Percentiles rank a stretch among this genome's conserved stretches.
phyloP scores from a whole-genome alignment of 2,797 vertebrate species.

The Platyrinchus mystaceus region DNA sequence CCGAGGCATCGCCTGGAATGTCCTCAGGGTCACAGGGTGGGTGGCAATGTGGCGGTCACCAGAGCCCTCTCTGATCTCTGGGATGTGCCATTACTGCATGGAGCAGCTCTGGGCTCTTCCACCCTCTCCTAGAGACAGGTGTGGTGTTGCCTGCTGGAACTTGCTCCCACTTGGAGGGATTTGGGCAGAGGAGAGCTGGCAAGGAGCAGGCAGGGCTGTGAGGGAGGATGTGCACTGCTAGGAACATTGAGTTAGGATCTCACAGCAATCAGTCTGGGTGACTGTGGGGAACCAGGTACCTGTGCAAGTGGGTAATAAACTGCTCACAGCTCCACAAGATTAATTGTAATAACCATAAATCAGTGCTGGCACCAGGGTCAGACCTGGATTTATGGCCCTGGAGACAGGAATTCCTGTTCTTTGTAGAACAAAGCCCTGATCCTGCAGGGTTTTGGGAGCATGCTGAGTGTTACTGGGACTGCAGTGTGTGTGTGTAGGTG shows the following conservation, averaged over 20 bases:
- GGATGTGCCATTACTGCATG: rapidly evolving
- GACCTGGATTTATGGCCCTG: conserved; percentile 37
- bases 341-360: conserved; percentile 54
- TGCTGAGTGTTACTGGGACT: neutral
- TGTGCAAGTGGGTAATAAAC: conserved; percentile 20
- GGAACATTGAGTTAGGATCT: neutral
- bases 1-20: rapidly evolving
- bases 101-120: neutral
- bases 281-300: neutral
- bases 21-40: neutral
- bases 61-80: neutral
- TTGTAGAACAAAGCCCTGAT: conserved; percentile 35
- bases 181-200: neutral
- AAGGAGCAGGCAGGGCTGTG: rapidly evolving
- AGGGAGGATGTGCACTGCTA: neutral
- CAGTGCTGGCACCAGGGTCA: conserved; percentile 6
- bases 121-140: neutral
- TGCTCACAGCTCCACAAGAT: conserved; percentile 16
- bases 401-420: conserved; percentile 62
- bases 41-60: neutral
- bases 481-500: rapidly evolving
- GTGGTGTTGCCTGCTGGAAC: neutral
- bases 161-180: neutral
- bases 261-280: neutral
- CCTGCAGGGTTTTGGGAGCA: neutral